phyloP scores from a whole-genome alignment of 2,113 vertebrate species.

The Melanotaenia duboulayi region DNA sequence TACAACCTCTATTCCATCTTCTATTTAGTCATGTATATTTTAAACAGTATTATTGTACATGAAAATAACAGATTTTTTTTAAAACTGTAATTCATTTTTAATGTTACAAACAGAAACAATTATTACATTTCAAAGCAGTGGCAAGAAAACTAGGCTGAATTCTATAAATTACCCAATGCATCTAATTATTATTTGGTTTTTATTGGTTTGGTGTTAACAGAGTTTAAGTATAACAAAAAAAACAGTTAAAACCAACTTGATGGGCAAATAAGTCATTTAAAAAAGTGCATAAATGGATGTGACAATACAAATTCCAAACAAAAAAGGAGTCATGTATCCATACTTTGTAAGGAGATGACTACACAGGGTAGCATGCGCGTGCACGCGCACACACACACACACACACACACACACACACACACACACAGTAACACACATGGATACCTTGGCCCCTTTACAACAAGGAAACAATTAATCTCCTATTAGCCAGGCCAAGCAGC shows the following conservation, averaged over 20 bases:
- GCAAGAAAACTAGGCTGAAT: neutral
- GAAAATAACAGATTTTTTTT: neutral
- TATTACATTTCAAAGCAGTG: neutral
- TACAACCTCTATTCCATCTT: neutral
- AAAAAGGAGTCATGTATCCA: neutral
- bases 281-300: neutral
- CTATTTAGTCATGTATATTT: neutral
- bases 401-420: conserved; percentile 23
- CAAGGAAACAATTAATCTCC: conserved; percentile 69
- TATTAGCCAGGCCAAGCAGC: conserved; percentile 63
- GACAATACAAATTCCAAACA: neutral
- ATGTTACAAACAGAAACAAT: too few relatives aligned
- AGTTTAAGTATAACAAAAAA: too few relatives aligned
- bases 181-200: accelerated
- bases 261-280: conserved; percentile 4
- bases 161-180: accelerated
- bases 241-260: neutral
- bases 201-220: neutral
- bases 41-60: neutral
- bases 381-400: conserved; percentile 10
- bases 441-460: conserved; percentile 36
- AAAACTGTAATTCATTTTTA: too few relatives aligned
- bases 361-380: too few relatives aligned
- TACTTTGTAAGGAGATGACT: neutral
- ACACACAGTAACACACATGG: conserved; percentile 21